Percentiles rank a stretch among this genome's conserved stretches.
Evolutionary conservation across 2,888 invertebrate genomes (phyloP).

Genomic region (Eupeodes luniger): DNA sequence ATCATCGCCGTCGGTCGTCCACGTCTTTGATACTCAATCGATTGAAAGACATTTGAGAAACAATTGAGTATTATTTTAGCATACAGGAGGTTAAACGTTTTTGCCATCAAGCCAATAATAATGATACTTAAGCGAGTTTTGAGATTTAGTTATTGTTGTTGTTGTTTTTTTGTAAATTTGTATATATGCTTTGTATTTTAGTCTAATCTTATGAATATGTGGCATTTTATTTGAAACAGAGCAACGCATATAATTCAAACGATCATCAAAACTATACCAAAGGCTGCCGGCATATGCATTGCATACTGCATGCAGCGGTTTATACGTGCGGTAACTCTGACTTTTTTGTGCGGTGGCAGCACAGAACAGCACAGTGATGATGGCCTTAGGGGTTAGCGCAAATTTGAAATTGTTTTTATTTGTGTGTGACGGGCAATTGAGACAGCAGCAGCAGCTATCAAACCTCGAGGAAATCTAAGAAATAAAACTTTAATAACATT

Average conservation of each 20-base stretch:
- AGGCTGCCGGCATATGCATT: not conserved
- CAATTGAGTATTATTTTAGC: conserved; percentile 72
- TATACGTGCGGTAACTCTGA: not conserved
- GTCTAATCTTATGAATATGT: conserved; percentile 28
- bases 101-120: conserved; percentile 27
- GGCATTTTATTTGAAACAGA: conserved; percentile 39
- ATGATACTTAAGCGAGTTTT: conserved; percentile 25
- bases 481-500: not conserved
- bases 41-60: conserved; percentile 72
- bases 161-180: not conserved
- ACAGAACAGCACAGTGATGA: conserved; percentile 10
- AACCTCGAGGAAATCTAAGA: conserved; percentile 17
- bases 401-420: conserved; percentile 31
- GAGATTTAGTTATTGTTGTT: conserved; percentile 39
- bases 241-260: conserved; percentile 44
- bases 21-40: conserved; percentile 29
- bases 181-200: not conserved
- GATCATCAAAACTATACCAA: conserved; percentile 10
- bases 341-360: conserved; percentile 16
- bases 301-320: not conserved
- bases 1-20: not conserved
- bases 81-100: conserved; percentile 69
- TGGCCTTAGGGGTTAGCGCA: conserved; percentile 35
- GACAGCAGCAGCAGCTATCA: conserved; percentile 1
- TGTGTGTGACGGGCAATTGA: conserved; percentile 29